Percentiles rank a stretch among this genome's conserved stretches.
These are phyloP conservation scores for Aurelia coerulea DNA, from an alignment of 30 jellyfish, hydroid and myxozoan species.

Conservation along the genomic window DNA sequence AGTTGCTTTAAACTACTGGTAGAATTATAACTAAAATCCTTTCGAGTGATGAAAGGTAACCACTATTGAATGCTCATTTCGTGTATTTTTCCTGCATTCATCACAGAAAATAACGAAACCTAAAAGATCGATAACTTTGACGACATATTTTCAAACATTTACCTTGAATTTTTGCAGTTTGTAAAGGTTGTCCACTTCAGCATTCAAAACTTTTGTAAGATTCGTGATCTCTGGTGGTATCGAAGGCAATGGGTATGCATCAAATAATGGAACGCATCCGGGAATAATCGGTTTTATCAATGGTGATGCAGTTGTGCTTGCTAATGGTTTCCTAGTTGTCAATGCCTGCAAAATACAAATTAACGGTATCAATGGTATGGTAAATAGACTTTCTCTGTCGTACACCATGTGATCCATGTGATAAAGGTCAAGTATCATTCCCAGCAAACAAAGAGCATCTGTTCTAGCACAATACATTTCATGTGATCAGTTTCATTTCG, in stretches of 20 bases:
- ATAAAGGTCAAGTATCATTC: too few relatives aligned
- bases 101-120: too few relatives aligned
- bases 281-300: conserved; percentile 29
- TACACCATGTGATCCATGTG: too few relatives aligned
- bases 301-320: conserved; percentile 19
- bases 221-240: conserved; percentile 43
- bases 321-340: neutral
- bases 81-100: too few relatives aligned
- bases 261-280: conserved; percentile 51
- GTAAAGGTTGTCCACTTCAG: conserved; percentile 16
- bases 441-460: neutral
- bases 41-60: too few relatives aligned
- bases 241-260: conserved; percentile 48
- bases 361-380: neutral
- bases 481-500: neutral
- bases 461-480: neutral
- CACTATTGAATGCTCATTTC: too few relatives aligned
- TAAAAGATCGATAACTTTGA: neutral
- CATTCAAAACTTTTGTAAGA: conserved; percentile 6
- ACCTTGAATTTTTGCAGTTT: conserved; percentile 30
- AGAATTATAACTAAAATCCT: too few relatives aligned
- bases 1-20: too few relatives aligned
- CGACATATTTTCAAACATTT: neutral
- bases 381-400: neutral
- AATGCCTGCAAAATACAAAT: neutral